Percentiles rank a stretch among this genome's conserved stretches.
phyloP scores from a whole-genome alignment of 2,888 invertebrate genomes.

The Cactoblastis cactorum region DNA sequence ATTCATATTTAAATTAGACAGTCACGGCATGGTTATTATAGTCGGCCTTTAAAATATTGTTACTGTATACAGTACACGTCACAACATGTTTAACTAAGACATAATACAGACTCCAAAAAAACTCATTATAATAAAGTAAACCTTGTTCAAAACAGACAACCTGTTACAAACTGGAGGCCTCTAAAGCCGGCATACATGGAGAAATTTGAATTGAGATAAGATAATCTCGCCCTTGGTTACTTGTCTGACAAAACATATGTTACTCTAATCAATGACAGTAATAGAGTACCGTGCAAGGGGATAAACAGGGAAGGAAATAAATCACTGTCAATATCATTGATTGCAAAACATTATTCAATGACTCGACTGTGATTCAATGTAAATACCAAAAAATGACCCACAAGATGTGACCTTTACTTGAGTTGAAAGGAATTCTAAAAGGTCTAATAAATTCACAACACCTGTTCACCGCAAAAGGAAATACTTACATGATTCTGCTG shows the following conservation, averaged over 20 bases:
- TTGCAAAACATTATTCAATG: slow-evolving; percentile 23
- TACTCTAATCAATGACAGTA: neutral
- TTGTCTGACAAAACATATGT: slow-evolving; percentile 7
- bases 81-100: slow-evolving; percentile 13
- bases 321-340: slow-evolving; percentile 20
- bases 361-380: slow-evolving; percentile 30
- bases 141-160: slow-evolving; percentile 46
- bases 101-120: slow-evolving; percentile 7
- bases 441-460: slow-evolving; percentile 4
- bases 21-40: slow-evolving; percentile 36
- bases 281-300: slow-evolving; percentile 12
- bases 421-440: slow-evolving; percentile 22
- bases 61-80: neutral
- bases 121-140: slow-evolving; percentile 36
- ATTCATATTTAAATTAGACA: slow-evolving; percentile 31
- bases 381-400: slow-evolving; percentile 22
- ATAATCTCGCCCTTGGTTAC: slow-evolving; percentile 45
- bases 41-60: neutral
- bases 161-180: slow-evolving; percentile 42
- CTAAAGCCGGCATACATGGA: slow-evolving; percentile 31
- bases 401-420: slow-evolving; percentile 11
- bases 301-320: slow-evolving; percentile 23
- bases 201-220: slow-evolving; percentile 52
- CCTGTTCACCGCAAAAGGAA: neutral
- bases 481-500: slow-evolving; percentile 74